Evolutionary conservation across 2,888 invertebrate species (phyloP).

Genomic region (Gasteruption jaculator): DNA sequence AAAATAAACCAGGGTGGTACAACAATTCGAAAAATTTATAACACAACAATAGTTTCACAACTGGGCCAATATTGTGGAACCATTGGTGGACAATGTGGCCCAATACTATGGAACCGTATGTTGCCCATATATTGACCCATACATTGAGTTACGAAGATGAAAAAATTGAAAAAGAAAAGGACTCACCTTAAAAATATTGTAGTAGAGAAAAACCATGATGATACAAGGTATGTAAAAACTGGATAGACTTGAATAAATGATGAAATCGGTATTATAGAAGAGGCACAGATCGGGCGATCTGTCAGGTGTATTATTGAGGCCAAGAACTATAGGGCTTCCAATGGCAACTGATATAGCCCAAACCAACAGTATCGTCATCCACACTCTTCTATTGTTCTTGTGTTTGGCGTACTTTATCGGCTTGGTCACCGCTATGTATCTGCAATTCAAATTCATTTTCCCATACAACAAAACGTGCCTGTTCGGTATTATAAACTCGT

Average conservation of each 20-base stretch:
- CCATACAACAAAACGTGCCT: not conserved
- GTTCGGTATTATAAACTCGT: conserved; percentile 12
- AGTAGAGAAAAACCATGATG: conserved; percentile 97
- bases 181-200: conserved; percentile 92
- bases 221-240: conserved; percentile 99
- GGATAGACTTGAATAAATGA: conserved; percentile 94
- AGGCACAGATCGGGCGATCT: conserved; percentile 81
- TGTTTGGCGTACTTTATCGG: conserved; percentile 99
- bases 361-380: conserved; percentile 90
- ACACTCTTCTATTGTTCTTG: conserved; percentile 91
- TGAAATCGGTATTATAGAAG: conserved; percentile 97
- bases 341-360: conserved; percentile 96
- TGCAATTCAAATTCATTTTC: conserved; percentile 54
- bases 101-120: too few species aligned
- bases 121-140: too few species aligned
- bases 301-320: conserved; percentile 89
- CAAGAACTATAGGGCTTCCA: conserved; percentile 93
- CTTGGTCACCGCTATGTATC: conserved; percentile 98
- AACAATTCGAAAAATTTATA: too few species aligned
- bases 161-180: conserved; percentile 2
- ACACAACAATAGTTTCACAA: too few species aligned
- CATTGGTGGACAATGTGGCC: too few species aligned
- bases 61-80: too few species aligned
- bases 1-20: too few species aligned
- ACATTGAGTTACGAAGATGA: too few species aligned